Percentiles rank a stretch among this genome's conserved stretches.
phyloP scores from a whole-genome alignment of 2,888 invertebrate genomes.

The Leptinotarsa haldemani region DNA sequence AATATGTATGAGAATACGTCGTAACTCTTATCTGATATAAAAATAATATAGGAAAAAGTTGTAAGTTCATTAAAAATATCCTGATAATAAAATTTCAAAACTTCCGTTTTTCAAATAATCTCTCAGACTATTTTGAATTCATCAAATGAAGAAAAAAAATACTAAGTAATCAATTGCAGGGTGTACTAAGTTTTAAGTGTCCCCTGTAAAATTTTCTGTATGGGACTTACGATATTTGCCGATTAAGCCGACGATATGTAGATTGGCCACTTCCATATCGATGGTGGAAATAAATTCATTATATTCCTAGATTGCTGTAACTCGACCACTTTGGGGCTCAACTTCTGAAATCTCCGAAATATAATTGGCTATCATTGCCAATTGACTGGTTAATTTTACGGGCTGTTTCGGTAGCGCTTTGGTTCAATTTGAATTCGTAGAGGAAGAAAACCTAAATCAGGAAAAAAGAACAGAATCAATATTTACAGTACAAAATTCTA shows the following conservation, averaged over 20 bases:
- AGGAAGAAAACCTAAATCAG: too few relatives aligned
- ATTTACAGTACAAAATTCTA: too few relatives aligned
- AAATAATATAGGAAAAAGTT: slow-evolving; percentile 20
- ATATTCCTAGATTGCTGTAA: too few relatives aligned
- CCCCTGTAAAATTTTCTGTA: slow-evolving; percentile 13
- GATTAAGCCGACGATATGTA: slow-evolving; percentile 5
- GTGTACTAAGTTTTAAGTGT: slow-evolving; percentile 7
- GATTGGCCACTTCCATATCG: too few relatives aligned
- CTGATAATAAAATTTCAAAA: slow-evolving; percentile 10
- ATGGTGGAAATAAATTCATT: too few relatives aligned
- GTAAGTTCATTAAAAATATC: slow-evolving; percentile 13
- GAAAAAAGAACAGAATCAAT: too few relatives aligned
- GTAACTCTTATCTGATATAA: slow-evolving; percentile 14
- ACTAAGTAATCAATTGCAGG: slow-evolving; percentile 8
- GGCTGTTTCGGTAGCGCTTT: too few relatives aligned
- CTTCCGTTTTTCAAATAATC: slow-evolving; percentile 8
- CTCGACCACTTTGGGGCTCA: too few relatives aligned
- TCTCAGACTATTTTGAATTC: slow-evolving; percentile 12
- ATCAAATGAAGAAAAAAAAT: slow-evolving; percentile 12
- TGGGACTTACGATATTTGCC: slow-evolving; percentile 4
- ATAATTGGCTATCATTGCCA: too few relatives aligned
- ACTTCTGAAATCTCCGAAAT: too few relatives aligned
- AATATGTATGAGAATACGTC: slow-evolving; percentile 18
- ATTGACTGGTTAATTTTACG: too few relatives aligned
- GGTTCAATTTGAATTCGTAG: too few relatives aligned